phyloP scores from a whole-genome alignment of 2,888 invertebrate genomes.

The Caprella mutica region DNA sequence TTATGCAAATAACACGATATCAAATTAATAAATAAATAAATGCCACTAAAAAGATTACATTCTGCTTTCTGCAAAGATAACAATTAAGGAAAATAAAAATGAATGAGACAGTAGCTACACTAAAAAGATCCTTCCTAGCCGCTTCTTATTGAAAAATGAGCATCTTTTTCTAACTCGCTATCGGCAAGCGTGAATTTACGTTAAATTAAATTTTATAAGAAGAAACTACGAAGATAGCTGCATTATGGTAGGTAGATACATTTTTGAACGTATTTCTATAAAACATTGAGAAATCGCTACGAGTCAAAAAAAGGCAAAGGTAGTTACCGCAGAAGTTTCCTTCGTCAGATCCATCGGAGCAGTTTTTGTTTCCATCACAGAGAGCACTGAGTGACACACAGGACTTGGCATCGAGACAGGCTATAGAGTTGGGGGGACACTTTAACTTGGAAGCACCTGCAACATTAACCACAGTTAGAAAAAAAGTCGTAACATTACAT shows the following conservation, averaged over 20 bases:
- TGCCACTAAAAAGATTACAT: too few species aligned
- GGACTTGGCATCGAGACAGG: conserved; percentile 50
- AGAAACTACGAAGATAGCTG: too few species aligned
- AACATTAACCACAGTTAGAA: not conserved
- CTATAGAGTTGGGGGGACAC: conserved; percentile 57
- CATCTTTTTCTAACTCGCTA: not conserved
- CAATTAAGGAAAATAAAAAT: not conserved
- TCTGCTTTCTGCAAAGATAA: not conserved
- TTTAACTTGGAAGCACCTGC: conserved; percentile 25
- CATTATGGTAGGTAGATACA: not conserved
- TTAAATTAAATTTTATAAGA: too few species aligned
- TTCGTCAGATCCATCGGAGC: conserved; percentile 60
- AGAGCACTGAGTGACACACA: conserved; percentile 54
- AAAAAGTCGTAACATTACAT: conserved; percentile 35
- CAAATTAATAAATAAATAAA: too few species aligned
- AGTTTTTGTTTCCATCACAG: conserved; percentile 57
- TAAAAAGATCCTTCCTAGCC: too few species aligned
- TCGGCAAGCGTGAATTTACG: too few species aligned
- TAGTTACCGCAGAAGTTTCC: conserved; percentile 54
- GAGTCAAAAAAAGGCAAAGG: not conserved
- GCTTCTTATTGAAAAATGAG: not conserved
- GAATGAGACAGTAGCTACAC: too few species aligned
- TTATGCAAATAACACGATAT: too few species aligned
- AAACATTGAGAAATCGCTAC: not conserved
- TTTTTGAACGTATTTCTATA: not conserved